These are phyloP conservation scores for Galemys pyrenaicus DNA, from an alignment of 2,113 vertebrate genomes.

Conservation along the genomic window DNA sequence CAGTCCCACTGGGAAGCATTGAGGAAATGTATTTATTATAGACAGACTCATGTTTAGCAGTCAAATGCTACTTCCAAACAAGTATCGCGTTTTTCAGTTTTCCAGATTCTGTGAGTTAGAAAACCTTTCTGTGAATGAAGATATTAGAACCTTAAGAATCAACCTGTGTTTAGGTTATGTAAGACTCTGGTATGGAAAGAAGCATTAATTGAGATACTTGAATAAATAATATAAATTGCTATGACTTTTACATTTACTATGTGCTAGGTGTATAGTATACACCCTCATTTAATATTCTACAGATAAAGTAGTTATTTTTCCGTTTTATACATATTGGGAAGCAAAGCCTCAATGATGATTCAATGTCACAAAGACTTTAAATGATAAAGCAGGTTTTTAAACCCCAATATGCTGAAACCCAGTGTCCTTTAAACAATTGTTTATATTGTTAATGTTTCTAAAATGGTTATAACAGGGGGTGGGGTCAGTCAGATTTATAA, in stretches of 20 bases:
- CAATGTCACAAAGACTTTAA: conserved; percentile 4
- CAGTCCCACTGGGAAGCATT: background rate
- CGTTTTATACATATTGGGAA: background rate
- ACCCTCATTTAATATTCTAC: background rate
- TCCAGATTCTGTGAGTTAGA: background rate
- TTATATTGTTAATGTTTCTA: background rate
- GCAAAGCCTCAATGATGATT: background rate
- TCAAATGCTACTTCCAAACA: background rate
- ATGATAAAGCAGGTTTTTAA: conserved; percentile 8
- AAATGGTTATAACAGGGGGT: background rate
- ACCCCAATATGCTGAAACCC: background rate
- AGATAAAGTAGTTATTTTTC: background rate
- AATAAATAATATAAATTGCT: background rate
- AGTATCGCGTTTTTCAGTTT: conserved; percentile 28
- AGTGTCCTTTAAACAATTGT: background rate
- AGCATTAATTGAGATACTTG: background rate
- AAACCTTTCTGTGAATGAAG: background rate
- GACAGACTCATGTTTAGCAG: background rate
- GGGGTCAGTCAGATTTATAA: background rate
- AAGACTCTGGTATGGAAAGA: background rate
- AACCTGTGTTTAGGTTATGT: background rate
- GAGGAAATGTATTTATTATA: conserved; percentile 20
- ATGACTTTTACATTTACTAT: background rate
- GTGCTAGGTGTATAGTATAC: background rate
- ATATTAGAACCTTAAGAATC: background rate